Evolutionary conservation across 2,888 invertebrate species (phyloP).

Genomic region (Ophion ventricosus): DNA sequence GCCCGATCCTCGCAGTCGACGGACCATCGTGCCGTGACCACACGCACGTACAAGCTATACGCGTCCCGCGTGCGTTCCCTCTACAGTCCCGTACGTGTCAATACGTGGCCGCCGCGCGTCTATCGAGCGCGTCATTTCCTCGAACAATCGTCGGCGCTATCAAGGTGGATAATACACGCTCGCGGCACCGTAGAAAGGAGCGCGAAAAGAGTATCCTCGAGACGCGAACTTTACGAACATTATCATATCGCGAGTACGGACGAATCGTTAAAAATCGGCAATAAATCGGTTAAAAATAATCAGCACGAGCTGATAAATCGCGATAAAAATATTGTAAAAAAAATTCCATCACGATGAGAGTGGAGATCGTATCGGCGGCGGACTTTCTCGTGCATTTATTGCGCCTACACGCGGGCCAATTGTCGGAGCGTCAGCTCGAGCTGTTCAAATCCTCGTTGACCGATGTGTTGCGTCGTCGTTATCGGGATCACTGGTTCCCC

Average conservation of each 20-base stretch:
- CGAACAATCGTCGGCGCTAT: conserved; percentile 12
- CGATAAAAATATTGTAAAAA: conserved; percentile 18
- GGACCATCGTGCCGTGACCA: conserved; percentile 59
- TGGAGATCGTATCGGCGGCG: conserved; percentile 84
- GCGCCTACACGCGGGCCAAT: conserved; percentile 81
- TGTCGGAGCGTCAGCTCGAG: conserved; percentile 83
- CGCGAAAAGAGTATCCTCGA: conserved; percentile 5
- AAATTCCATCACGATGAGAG: conserved; percentile 80
- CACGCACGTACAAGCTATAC: conserved; percentile 19
- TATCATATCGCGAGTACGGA: background rate
- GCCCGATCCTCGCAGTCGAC: conserved; percentile 56
- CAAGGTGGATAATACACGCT: conserved; percentile 45
- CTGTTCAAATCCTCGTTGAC: conserved; percentile 83
- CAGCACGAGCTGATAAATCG: background rate
- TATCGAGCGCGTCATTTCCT: background rate
- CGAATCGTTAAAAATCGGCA: background rate
- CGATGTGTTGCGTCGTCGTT: conserved; percentile 83
- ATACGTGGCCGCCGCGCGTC: background rate
- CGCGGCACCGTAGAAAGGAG: conserved; percentile 47
- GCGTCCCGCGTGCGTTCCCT: background rate
- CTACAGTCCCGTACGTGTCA: background rate
- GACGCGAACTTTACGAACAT: background rate
- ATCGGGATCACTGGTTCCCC: conserved; percentile 90
- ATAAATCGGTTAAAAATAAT: background rate
- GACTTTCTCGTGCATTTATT: conserved; percentile 84